phyloP scores from a whole-genome alignment of 2,797 vertebrate species.

The Periparus ater region DNA sequence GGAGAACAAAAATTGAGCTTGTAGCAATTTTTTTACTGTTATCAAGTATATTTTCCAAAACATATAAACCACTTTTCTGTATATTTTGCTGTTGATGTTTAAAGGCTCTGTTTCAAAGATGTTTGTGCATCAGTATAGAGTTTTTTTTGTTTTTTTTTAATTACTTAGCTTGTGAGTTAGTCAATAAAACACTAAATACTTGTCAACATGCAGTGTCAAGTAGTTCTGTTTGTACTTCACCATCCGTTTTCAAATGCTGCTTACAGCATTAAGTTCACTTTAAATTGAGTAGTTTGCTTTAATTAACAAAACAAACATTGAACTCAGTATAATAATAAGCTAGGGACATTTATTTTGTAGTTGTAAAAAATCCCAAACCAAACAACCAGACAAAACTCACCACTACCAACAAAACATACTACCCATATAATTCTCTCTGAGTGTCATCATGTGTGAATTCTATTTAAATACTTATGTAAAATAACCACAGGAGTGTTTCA shows the following conservation, averaged over 20 bases:
- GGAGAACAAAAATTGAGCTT: not conserved
- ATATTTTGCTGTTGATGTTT: not conserved
- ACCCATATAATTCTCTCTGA: not conserved
- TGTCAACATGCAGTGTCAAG: not conserved
- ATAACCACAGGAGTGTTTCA: not conserved
- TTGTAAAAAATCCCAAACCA: not conserved
- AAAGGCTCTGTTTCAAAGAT: not conserved
- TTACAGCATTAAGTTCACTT: not conserved
- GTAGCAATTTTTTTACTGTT: not conserved
- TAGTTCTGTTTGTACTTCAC: not conserved
- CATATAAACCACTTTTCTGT: accelerated
- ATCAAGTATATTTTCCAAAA: not conserved
- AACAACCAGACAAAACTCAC: not conserved
- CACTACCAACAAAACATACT: not conserved
- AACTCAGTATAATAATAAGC: not conserved
- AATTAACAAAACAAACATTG: not conserved
- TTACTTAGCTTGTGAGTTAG: not conserved
- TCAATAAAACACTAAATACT: not conserved
- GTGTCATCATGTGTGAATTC: not conserved
- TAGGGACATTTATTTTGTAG: not conserved
- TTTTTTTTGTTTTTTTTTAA: not conserved
- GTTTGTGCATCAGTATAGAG: not conserved
- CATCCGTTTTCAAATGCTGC: not conserved
- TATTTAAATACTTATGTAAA: not conserved
- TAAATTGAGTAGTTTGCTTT: not conserved